Base-by-base conservation (phyloP, 1,140 invertebrate species). In the Cyphomyrmex costatus region DNA sequence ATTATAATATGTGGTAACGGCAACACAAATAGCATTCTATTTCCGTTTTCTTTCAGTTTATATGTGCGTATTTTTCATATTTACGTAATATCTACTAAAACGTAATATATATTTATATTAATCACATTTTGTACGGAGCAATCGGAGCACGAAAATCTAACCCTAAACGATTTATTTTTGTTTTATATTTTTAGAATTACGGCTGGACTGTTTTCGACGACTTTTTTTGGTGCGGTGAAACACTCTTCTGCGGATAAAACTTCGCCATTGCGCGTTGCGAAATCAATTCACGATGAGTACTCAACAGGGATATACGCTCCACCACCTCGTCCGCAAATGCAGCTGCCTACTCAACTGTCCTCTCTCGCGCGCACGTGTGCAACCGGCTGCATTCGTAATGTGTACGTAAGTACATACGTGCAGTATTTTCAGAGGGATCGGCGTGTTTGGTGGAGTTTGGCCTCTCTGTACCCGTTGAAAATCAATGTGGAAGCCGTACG, bases 331-430 rank as follows among this genome's bases (percentile, higher is more conserved):
- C 36, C 79, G 56, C 79, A 83, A 83, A 83, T 73, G 79, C 79
- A 82, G 79, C 66, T 82, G 79, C 42, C 79, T 74, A 83, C 79
- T 83, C 79, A 60, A 83, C 66, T 82, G 66, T 73, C 66, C 78
- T 58, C 77, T 68, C 30, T n/a, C 53, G 53, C 53, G 63, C 53
- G 24, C 79, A 74, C 79, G 24, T 74, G 68, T 60, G 79, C 79
- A 46, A 24, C 68, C 77, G 36, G 53, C 24, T 83, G 79, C 53
- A 60, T 74, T 27, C 79, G 36, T 83, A 83, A 83, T 83, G 79
- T 83, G 79, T 83, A 83, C 68, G 56, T 74, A 83, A 83, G 79
- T 83, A 83, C 56, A 42, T 83, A 83, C 79, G 79, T 74, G 68
- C 51, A 68, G 46, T 80, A 80, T 73, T 80, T 70, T 65, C 53